Base-by-base conservation (phyloP, 2,797 vertebrate species). In the Dromococcyx pavoninus region DNA sequence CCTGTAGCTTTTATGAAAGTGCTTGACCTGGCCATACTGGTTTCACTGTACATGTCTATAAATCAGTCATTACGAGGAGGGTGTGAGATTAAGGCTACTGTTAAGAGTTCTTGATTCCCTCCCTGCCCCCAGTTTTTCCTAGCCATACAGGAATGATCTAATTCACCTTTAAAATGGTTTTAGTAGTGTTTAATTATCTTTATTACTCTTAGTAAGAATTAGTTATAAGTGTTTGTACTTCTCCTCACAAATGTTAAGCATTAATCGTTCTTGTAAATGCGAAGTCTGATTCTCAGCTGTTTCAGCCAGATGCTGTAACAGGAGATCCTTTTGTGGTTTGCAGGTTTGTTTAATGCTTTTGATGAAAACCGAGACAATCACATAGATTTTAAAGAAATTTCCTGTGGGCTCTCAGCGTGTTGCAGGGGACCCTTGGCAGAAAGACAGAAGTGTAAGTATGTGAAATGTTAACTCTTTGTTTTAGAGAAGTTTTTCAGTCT, bases 331-430 rank as follows among this genome's bases (percentile, higher is more conserved):
- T 96, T 93, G 75, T 95, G 57, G 50, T 95, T 97, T 98, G 43
- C 96, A 99, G 99, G 99, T 93, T 98, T 99, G 94, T 99, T 99
- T 98, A 99, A 99, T 86, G 99, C 99, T 95, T 99, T 99, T 95
- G 99, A 99, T 98, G 99, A 99, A 98, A 99, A 99, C 96, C 98
- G 99, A 97, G 99, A 99, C 98, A 99, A 99, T 99, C 99, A 99
- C 98, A 99, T 99, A 94, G 99, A 99, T 98, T 99, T 99, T 97
- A 99, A 99, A 97, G 99, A 99, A 97, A 99, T 99, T 97, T 99
- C 99, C 17, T 99, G 99, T 94, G 99, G 99, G 27, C 98, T 99
- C 39, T 99, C 99, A 30, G 99, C 99, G 5, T 99, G 99, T 97
- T 99, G 99, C 97, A 98, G 99, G 82, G 99, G 99, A 71, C 99